A percentile compares a stretch with the other conserved stretches of the same genome.
Evolutionary conservation across 1,140 invertebrate genomes (phyloP).

Genomic region (Neodiprion pinetum): DNA sequence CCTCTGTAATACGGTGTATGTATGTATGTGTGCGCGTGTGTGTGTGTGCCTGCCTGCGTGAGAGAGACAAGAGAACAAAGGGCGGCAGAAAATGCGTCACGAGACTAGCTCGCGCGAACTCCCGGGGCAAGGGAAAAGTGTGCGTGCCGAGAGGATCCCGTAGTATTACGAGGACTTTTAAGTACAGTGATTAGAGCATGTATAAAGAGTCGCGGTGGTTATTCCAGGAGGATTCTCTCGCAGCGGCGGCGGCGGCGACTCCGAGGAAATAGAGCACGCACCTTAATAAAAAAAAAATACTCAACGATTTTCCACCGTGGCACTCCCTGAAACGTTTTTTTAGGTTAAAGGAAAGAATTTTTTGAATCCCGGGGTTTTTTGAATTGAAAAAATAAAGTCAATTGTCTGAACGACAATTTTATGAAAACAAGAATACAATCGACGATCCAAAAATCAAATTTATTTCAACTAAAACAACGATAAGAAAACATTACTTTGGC

Average conservation of each 20-base stretch:
- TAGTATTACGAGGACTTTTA: neutral
- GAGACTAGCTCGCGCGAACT: too few species aligned
- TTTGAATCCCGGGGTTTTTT: neutral
- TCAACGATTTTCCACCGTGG: neutral
- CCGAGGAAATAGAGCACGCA: neutral
- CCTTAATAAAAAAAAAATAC: neutral
- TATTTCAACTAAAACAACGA: too few species aligned
- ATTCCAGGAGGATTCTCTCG: neutral
- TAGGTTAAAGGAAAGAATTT: neutral
- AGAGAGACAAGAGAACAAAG: neutral
- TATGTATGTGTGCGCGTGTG: too few species aligned
- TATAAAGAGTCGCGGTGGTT: neutral
- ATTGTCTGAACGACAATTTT: too few species aligned
- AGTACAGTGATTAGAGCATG: neutral
- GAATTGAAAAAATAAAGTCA: too few species aligned
- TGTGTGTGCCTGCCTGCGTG: neutral
- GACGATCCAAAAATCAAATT: too few species aligned
- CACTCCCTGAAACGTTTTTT: neutral
- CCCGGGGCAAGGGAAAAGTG: too few species aligned
- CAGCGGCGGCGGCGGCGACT: neutral
- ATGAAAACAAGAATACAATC: too few species aligned
- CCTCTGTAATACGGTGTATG: neutral
- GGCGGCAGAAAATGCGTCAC: conserved; percentile 4
- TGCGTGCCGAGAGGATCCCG: neutral
- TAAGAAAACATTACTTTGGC: too few species aligned